Percentiles rank a stretch among this genome's conserved stretches.
phyloP scores from a whole-genome alignment of 1,140 invertebrate genomes.

The Dendroctonus ponderosae region DNA sequence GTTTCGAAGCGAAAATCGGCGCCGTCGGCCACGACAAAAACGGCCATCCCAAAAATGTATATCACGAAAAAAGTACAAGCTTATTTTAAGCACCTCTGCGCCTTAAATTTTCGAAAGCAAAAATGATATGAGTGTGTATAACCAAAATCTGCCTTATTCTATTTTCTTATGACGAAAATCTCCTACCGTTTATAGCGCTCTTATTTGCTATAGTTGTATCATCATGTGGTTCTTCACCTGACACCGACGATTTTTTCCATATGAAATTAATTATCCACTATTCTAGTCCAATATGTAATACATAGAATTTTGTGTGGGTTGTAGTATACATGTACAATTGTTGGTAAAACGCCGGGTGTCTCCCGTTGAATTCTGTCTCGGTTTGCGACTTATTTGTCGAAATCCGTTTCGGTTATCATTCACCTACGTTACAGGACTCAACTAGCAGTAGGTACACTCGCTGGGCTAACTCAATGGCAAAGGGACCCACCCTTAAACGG shows the following conservation, averaged over 20 bases:
- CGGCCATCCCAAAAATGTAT: constrained; percentile 42
- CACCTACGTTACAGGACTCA: constrained; percentile 45
- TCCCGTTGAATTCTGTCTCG: constrained; percentile 43
- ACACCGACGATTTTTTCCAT: constrained; percentile 52
- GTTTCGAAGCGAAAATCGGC: not conserved
- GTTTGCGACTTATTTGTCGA: constrained; percentile 41
- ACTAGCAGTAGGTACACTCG: constrained; percentile 33
- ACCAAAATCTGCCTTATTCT: constrained; percentile 69
- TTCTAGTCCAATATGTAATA: constrained; percentile 54
- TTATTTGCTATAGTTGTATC: constrained; percentile 51
- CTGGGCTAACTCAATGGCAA: constrained; percentile 18
- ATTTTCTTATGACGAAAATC: constrained; percentile 59
- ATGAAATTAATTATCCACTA: constrained; percentile 50
- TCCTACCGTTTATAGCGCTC: constrained; percentile 52
- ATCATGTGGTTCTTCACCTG: constrained; percentile 50
- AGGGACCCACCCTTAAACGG: too few relatives aligned
- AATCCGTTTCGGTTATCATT: constrained; percentile 46
- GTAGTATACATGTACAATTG: constrained; percentile 57
- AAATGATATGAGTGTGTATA: constrained; percentile 60
- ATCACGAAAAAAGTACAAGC: constrained; percentile 71
- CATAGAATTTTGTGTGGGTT: constrained; percentile 56
- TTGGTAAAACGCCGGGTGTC: constrained; percentile 52
- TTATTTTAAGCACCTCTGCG: constrained; percentile 71
- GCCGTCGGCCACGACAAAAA: constrained; percentile 31
- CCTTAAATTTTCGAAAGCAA: constrained; percentile 60